These are phyloP conservation scores for Timema cristinae DNA, from an alignment of 2,888 invertebrate species.

Conservation along the genomic window DNA sequence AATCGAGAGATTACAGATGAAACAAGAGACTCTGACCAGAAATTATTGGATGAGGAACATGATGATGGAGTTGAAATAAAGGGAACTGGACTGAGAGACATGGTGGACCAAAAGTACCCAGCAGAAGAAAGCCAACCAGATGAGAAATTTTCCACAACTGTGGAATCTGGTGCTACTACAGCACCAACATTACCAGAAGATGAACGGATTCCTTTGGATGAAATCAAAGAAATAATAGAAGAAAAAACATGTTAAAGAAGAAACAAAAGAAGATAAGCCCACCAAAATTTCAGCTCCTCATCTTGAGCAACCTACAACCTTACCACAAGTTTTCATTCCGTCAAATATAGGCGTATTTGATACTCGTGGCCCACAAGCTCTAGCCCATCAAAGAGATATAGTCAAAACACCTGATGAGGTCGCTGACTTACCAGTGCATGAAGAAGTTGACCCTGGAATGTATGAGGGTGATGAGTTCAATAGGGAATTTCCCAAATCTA, in stretches of 20 bases:
- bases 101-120: slow-evolving; percentile 29
- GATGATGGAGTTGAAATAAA: slow-evolving; percentile 30
- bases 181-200: slow-evolving; percentile 84
- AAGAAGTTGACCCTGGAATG: slow-evolving; percentile 74
- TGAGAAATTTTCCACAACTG: slow-evolving; percentile 75
- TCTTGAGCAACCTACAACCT: slow-evolving; percentile 36
- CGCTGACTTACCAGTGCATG: slow-evolving; percentile 84
- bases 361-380: slow-evolving; percentile 37
- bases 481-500: slow-evolving; percentile 41
- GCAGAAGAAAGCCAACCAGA: slow-evolving; percentile 72
- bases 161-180: slow-evolving; percentile 81
- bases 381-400: slow-evolving; percentile 63
- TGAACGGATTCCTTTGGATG: slow-evolving; percentile 76
- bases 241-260: slow-evolving; percentile 57
- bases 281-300: slow-evolving; percentile 46
- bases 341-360: slow-evolving; percentile 45
- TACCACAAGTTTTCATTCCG: slow-evolving; percentile 34
- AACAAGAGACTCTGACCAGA: slow-evolving; percentile 28
- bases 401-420: slow-evolving; percentile 93
- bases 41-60: slow-evolving; percentile 23
- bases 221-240: slow-evolving; percentile 69
- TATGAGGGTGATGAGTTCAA: slow-evolving; percentile 45
- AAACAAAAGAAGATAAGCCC: slow-evolving; percentile 67
- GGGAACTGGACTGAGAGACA: slow-evolving; percentile 28
- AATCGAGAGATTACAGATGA: slow-evolving; percentile 30